phyloP scores from a whole-genome alignment of 2,797 vertebrate species.

The Peromyscus eremicus region DNA sequence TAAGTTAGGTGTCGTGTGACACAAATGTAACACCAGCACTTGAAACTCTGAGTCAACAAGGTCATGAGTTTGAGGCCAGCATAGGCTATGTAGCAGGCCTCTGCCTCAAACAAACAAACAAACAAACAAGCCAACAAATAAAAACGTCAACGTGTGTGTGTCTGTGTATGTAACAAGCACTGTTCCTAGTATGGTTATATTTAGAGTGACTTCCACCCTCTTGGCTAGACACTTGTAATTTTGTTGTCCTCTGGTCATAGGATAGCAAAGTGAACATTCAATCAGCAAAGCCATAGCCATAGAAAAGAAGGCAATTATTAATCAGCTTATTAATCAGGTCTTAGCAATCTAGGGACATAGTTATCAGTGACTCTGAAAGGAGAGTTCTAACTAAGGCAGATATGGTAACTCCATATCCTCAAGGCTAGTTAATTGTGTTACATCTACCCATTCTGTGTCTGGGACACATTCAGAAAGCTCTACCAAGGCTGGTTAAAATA shows the following conservation, averaged over 20 bases:
- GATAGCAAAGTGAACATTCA: neutral
- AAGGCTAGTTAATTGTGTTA: neutral
- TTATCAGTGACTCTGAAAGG: neutral
- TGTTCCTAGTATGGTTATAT: neutral
- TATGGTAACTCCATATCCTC: neutral
- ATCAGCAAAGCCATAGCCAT: neutral
- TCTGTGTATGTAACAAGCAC: neutral
- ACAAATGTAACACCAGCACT: neutral
- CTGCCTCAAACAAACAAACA: neutral
- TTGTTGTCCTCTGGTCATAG: neutral
- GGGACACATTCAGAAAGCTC: neutral
- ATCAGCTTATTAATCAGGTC: neutral
- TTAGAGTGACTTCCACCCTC: neutral
- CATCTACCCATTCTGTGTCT: neutral
- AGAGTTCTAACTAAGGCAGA: neutral
- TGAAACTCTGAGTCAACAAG: neutral
- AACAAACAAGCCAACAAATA: neutral
- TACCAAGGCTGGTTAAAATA: neutral
- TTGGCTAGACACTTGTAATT: constrained; percentile 23
- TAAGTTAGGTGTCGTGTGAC: neutral
- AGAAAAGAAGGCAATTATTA: constrained; percentile 17
- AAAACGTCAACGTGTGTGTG: no score
- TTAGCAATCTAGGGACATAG: neutral
- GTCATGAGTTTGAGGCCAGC: neutral
- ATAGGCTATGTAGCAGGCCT: neutral